These are phyloP conservation scores for Dynastes tityus DNA, from an alignment of 2,888 invertebrate species.

Conservation along the genomic window DNA sequence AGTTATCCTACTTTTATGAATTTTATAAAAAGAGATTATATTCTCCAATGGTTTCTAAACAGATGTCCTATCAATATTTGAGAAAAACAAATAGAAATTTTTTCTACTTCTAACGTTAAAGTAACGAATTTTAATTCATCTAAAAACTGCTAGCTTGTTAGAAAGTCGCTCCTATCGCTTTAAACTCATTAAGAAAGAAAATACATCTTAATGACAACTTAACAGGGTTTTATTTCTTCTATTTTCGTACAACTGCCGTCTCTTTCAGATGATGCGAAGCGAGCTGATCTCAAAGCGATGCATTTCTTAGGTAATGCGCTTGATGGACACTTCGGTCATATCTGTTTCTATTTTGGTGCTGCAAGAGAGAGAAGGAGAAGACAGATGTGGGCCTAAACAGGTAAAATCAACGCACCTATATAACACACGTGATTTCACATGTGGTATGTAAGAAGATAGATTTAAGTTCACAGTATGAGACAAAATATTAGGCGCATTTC, in stretches of 20 bases:
- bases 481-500: not conserved
- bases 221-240: constrained; percentile 35
- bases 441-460: constrained; percentile 55
- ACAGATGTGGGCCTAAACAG: constrained; percentile 49
- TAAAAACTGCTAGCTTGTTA: constrained; percentile 32
- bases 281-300: constrained; percentile 28
- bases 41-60: too few species aligned
- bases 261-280: constrained; percentile 17
- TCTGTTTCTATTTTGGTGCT: constrained; percentile 17
- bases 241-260: constrained; percentile 34
- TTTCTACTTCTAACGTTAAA: not conserved
- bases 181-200: constrained; percentile 45
- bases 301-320: constrained; percentile 24
- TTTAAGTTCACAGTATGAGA: constrained; percentile 1
- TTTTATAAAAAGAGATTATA: too few species aligned
- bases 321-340: constrained; percentile 36
- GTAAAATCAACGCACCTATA: constrained; percentile 55
- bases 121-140: not conserved
- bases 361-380: constrained; percentile 23
- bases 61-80: too few species aligned
- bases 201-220: constrained; percentile 42
- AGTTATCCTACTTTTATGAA: too few species aligned
- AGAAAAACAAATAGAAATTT: too few species aligned
- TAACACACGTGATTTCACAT: constrained; percentile 57
- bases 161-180: constrained; percentile 36